Conservation (phyloP, 2,888 invertebrate genomes). For the Hetaerina titia region DNA sequence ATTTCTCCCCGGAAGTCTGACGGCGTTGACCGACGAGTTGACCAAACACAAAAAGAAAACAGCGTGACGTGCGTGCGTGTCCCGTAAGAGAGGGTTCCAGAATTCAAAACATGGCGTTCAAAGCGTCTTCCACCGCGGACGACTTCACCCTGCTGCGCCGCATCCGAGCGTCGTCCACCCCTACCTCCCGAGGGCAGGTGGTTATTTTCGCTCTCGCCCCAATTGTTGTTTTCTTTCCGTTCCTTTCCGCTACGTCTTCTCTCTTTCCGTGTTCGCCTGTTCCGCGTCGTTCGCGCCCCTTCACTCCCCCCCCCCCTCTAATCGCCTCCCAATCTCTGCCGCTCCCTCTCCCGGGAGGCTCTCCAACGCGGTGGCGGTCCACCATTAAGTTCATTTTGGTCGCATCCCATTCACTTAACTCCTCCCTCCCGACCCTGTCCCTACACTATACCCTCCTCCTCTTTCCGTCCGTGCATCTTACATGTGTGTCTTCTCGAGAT, state of each 20-base stretch:
- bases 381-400: neutral
- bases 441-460: neutral
- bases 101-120: slow-evolving; percentile 12
- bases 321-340: neutral
- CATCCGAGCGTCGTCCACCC: neutral
- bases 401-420: neutral
- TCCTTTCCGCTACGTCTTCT: neutral
- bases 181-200: neutral
- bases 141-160: neutral
- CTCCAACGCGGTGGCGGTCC: neutral
- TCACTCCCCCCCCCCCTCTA: neutral
- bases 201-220: neutral
- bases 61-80: neutral
- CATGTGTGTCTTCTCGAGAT: neutral
- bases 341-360: neutral
- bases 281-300: neutral
- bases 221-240: no score
- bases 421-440: neutral
- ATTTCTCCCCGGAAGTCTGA: neutral
- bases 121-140: neutral
- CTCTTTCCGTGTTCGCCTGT: neutral
- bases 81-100: neutral
- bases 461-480: neutral
- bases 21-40: neutral
- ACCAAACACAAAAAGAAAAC: neutral